These are phyloP conservation scores for Ornithorhynchus anatinus DNA, from an alignment of 2,113 vertebrate genomes.

Conservation along the genomic window DNA sequence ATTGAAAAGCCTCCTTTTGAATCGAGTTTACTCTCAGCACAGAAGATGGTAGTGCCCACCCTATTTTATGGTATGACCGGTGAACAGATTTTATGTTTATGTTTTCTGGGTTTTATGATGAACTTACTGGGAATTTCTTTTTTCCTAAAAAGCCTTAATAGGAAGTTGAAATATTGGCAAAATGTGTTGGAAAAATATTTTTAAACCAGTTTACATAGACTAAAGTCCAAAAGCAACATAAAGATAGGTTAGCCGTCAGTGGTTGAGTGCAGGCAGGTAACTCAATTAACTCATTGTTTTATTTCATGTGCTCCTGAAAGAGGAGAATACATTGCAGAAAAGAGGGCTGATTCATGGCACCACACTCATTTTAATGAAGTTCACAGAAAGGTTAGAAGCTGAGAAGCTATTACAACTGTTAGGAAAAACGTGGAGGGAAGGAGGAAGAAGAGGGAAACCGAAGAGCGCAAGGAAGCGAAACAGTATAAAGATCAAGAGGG, in stretches of 20 bases:
- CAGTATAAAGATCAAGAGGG: too few relatives aligned
- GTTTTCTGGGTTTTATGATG: not conserved
- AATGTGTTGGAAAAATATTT: constrained; percentile 47
- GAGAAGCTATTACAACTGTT: constrained; percentile 37
- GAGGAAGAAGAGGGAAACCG: too few relatives aligned
- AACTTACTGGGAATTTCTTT: constrained; percentile 18
- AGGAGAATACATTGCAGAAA: constrained; percentile 24
- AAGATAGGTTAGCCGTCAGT: not conserved
- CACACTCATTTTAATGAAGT: constrained; percentile 44
- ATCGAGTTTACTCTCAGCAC: not conserved
- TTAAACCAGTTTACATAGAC: constrained; percentile 32
- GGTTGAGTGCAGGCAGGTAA: constrained; percentile 22
- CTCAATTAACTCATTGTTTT: constrained; percentile 44
- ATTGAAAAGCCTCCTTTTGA: not conserved
- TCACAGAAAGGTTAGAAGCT: constrained; percentile 47
- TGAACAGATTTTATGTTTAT: not conserved
- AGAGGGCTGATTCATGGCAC: not conserved
- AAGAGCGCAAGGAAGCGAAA: too few relatives aligned
- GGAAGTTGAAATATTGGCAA: constrained; percentile 44
- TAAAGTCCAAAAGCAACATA: constrained; percentile 36
- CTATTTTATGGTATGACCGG: not conserved
- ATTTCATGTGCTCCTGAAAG: constrained; percentile 35
- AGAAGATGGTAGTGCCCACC: not conserved
- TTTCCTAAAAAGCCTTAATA: constrained; percentile 1
- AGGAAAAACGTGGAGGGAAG: too few relatives aligned